These are phyloP conservation scores for Heloderma charlesbogerti DNA, from an alignment of 2,113 vertebrate genomes.

Conservation along the genomic window DNA sequence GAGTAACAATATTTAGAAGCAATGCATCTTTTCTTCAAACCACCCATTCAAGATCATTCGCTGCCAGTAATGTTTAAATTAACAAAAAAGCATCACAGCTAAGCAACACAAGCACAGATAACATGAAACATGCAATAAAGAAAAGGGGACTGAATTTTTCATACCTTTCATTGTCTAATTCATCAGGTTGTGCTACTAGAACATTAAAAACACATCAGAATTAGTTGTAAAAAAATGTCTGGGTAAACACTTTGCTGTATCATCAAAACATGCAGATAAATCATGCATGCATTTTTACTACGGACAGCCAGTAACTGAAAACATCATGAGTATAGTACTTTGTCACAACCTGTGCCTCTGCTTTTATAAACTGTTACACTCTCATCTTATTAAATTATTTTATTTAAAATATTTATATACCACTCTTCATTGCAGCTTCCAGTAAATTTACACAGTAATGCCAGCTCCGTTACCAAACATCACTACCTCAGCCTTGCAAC, in stretches of 20 bases:
- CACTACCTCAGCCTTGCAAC: not conserved
- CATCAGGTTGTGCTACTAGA: constrained; percentile 82
- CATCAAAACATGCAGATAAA: constrained; percentile 49
- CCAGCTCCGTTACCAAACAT: not conserved
- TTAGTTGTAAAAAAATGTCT: constrained; percentile 76
- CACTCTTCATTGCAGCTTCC: not conserved
- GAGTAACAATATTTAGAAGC: not conserved
- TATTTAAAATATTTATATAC: not conserved
- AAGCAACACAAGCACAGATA: not conserved
- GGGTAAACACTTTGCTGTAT: constrained; percentile 61
- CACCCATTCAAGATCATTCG: not conserved
- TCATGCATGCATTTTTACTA: not conserved
- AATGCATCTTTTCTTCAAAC: not conserved
- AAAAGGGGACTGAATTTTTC: constrained; percentile 70
- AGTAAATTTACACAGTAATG: not conserved
- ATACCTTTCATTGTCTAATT: constrained; percentile 94
- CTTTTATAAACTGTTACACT: not conserved
- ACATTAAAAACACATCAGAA: constrained; percentile 78
- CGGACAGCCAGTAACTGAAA: not conserved
- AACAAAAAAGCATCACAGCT: not conserved
- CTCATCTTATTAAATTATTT: not conserved
- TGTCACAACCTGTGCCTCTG: not conserved
- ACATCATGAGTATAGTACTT: not conserved
- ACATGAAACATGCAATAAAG: constrained; percentile 20
- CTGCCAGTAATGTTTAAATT: not conserved